phyloP scores from a whole-genome alignment of 2,888 invertebrate genomes.

The Andricus curvator region DNA sequence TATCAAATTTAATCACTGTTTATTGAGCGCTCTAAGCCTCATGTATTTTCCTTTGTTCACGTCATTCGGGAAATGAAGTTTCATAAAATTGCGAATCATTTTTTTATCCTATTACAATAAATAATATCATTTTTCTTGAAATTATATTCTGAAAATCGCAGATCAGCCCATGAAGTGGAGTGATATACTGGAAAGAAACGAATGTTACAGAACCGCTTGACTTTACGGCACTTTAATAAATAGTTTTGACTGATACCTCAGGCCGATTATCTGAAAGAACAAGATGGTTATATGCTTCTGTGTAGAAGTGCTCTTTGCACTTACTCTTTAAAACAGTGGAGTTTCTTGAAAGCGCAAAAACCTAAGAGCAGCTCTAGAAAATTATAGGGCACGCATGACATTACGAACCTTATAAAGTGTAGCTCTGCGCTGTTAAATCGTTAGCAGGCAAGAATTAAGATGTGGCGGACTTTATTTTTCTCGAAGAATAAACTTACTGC shows the following conservation, averaged over 20 bases:
- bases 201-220: constrained; percentile 13
- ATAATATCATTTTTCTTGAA: not conserved
- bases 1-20: constrained; percentile 23
- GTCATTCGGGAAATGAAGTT: not conserved
- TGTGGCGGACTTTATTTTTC: constrained; percentile 62
- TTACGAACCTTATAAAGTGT: constrained; percentile 65
- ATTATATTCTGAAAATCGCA: not conserved
- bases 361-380: constrained; percentile 56
- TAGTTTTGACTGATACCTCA: constrained; percentile 23
- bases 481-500: constrained; percentile 50
- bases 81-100: not conserved
- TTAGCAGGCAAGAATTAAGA: constrained; percentile 66
- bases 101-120: not conserved
- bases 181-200: constrained; percentile 6
- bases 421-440: constrained; percentile 64
- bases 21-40: not conserved
- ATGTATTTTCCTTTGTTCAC: not conserved
- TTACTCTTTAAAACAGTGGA: constrained; percentile 43
- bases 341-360: constrained; percentile 53
- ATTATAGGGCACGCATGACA: constrained; percentile 59
- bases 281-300: not conserved
- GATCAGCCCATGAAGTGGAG: not conserved
- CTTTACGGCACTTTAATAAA: constrained; percentile 24
- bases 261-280: constrained; percentile 16
- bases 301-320: not conserved